A percentile compares a stretch with the other conserved stretches of the same genome.
Evolutionary conservation across 2,113 vertebrate genomes (phyloP).

Genomic region (Eubucco bourcierii): DNA sequence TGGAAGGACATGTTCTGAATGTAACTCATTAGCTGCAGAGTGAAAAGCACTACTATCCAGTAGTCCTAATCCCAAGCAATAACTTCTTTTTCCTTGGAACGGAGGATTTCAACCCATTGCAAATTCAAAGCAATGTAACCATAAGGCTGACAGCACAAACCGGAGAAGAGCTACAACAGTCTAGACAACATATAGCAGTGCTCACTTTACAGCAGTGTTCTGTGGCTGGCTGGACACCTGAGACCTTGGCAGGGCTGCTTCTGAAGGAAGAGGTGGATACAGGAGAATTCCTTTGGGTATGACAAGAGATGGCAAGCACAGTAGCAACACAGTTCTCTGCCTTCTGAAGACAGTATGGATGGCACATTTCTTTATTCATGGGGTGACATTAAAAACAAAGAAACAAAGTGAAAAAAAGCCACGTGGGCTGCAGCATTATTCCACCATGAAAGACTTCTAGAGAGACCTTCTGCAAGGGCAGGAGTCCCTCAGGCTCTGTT

Average conservation of each 20-base stretch:
- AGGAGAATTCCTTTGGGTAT: not conserved
- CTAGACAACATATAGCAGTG: not conserved
- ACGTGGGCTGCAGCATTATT: not conserved
- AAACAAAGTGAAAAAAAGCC: not conserved
- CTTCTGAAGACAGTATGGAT: conserved; percentile 8
- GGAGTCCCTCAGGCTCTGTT: conserved; percentile 22
- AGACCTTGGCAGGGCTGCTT: not conserved
- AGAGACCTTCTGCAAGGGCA: conserved; percentile 58
- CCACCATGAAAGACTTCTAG: not conserved
- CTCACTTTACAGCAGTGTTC: conserved; percentile 11
- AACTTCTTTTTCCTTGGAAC: conserved; percentile 4
- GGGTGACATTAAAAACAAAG: not conserved
- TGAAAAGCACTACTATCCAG: not conserved
- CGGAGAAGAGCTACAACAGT: conserved; percentile 24
- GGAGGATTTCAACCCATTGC: not conserved
- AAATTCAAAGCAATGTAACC: conserved; percentile 37
- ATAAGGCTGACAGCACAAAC: not conserved
- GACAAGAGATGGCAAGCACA: accelerated
- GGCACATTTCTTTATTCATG: not conserved
- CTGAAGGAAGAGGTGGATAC: not conserved
- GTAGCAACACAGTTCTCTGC: not conserved
- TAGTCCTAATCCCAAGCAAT: conserved; percentile 22
- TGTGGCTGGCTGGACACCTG: conserved; percentile 19
- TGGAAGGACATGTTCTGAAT: not conserved
- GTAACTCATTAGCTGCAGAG: not conserved